These are phyloP conservation scores for Pipistrellus kuhlii DNA, from an alignment of 2,797 vertebrate genomes.

Conservation along the genomic window DNA sequence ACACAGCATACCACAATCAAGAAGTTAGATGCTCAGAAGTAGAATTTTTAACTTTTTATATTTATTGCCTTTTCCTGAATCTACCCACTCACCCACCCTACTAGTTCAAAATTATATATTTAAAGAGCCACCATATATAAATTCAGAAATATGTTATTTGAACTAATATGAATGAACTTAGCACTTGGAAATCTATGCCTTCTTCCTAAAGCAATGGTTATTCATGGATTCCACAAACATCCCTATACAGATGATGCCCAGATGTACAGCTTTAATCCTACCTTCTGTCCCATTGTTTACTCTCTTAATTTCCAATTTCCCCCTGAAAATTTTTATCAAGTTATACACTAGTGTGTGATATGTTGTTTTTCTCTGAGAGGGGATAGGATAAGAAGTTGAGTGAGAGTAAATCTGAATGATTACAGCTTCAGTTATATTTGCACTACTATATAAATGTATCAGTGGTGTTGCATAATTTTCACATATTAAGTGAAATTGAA, in stretches of 20 bases:
- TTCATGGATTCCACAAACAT: neutral
- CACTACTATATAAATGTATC: neutral
- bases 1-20: neutral
- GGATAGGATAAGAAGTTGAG: neutral
- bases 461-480: neutral
- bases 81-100: neutral
- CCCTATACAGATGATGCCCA: neutral
- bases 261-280: neutral
- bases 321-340: neutral
- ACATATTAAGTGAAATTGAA: conserved; percentile 11
- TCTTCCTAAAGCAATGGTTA: neutral
- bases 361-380: neutral
- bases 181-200: neutral
- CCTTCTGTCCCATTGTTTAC: neutral
- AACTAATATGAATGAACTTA: neutral
- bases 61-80: neutral
- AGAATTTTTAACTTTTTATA: neutral
- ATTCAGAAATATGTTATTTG: neutral
- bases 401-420: neutral
- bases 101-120: neutral
- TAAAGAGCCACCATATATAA: neutral
- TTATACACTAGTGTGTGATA: neutral
- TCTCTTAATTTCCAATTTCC: neutral
- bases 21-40: neutral
- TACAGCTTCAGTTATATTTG: neutral